Percentiles rank a stretch among this genome's conserved stretches.
Evolutionary conservation across 2,888 invertebrate genomes (phyloP).

Genomic region (Beris morrisii): DNA sequence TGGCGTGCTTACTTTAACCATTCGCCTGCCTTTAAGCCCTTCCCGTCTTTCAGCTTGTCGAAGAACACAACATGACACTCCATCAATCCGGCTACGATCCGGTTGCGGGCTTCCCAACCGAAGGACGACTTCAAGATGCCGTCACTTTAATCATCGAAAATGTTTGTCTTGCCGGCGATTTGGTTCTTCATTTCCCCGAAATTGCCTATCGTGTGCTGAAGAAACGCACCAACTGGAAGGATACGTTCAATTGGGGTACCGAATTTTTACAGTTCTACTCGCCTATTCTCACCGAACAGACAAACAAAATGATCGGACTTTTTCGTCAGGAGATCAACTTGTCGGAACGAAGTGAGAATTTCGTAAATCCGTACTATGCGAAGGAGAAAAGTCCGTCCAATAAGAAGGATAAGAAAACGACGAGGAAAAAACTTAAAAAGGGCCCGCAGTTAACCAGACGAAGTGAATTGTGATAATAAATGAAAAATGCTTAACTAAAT

Average conservation of each 20-base stretch:
- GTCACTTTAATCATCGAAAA: conserved; percentile 41
- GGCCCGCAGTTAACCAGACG: conserved; percentile 34
- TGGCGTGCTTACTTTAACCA: no score
- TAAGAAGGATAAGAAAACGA: conserved; percentile 29
- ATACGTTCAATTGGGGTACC: conserved; percentile 42
- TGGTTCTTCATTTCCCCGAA: conserved; percentile 44
- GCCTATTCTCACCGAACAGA: conserved; percentile 41
- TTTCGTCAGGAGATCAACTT: conserved; percentile 43
- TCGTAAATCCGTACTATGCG: conserved; percentile 36
- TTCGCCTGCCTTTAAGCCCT: no score
- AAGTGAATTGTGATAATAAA: conserved; percentile 28
- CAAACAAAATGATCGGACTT: conserved; percentile 40
- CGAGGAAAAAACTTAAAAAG: conserved; percentile 35
- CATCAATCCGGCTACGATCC: conserved; percentile 34
- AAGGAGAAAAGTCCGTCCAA: neutral
- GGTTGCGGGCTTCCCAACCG: conserved; percentile 39
- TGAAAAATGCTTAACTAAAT: no score
- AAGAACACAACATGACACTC: conserved; percentile 41
- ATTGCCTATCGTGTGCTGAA: conserved; percentile 41
- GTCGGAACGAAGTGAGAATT: conserved; percentile 37
- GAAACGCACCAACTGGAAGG: conserved; percentile 39
- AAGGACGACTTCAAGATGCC: conserved; percentile 39
- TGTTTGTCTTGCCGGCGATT: conserved; percentile 39
- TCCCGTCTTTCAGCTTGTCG: conserved; percentile 38
- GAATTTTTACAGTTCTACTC: conserved; percentile 40